Evolutionary conservation across 2,113 vertebrate species (phyloP).

Genomic region (Chaenocephalus aceratus): DNA sequence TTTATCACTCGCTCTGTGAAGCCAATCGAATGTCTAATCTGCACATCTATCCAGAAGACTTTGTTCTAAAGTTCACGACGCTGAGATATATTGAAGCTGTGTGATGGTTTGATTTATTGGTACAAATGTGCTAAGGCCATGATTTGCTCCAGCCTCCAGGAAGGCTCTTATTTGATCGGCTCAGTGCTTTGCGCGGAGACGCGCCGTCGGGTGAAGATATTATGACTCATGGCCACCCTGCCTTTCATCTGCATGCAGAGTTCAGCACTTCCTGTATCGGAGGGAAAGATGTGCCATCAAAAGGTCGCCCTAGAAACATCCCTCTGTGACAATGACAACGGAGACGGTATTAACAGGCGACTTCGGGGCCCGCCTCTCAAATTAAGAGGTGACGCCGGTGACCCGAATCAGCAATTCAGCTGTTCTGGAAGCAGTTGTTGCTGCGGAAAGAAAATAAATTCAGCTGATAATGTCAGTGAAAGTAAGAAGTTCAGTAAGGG

Average conservation of each 20-base stretch:
- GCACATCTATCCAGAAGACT: constrained; percentile 56
- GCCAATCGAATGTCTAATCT: constrained; percentile 67
- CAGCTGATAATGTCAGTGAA: constrained; percentile 37
- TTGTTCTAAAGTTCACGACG: constrained; percentile 62
- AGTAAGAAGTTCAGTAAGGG: constrained; percentile 50
- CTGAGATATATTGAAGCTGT: constrained; percentile 33
- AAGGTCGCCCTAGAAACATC: constrained; percentile 71
- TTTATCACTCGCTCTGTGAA: constrained; percentile 54
- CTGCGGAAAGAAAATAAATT: neutral
- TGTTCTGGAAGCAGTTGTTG: constrained; percentile 35
- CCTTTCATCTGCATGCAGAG: constrained; percentile 78
- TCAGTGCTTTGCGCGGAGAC: constrained; percentile 61
- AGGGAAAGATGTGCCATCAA: constrained; percentile 63
- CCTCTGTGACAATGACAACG: constrained; percentile 73
- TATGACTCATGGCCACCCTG: constrained; percentile 54
- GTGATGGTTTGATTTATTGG: constrained; percentile 52
- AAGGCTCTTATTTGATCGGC: constrained; percentile 53
- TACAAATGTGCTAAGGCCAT: constrained; percentile 58
- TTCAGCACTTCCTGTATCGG: constrained; percentile 72
- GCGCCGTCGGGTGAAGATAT: constrained; percentile 38
- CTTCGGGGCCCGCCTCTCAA: constrained; percentile 44
- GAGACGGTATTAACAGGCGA: constrained; percentile 67
- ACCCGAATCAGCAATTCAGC: constrained; percentile 65
- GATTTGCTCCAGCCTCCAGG: constrained; percentile 58
- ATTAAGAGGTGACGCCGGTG: constrained; percentile 66